These are phyloP conservation scores for Maniola jurtina DNA, from an alignment of 1,140 invertebrate genomes.

Conservation along the genomic window DNA sequence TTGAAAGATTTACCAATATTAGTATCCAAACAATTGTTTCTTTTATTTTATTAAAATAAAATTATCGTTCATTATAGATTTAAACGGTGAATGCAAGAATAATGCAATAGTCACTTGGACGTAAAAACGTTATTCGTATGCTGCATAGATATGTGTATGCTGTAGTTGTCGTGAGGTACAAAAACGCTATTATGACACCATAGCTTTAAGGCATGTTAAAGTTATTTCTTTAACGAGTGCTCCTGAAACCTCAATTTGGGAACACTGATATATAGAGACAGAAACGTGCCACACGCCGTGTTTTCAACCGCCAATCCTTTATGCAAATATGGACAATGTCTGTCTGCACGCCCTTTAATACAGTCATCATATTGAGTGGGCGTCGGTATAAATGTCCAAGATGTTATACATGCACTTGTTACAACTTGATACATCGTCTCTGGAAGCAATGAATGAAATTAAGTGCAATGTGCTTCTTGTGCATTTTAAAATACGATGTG, in stretches of 20 bases:
- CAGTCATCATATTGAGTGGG: slow-evolving; percentile 46
- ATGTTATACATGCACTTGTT: slow-evolving; percentile 12
- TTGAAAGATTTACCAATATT: too few relatives aligned
- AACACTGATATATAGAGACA: slow-evolving; percentile 42
- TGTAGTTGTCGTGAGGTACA: not conserved
- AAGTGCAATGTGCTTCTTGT: not conserved
- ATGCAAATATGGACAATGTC: slow-evolving; percentile 61
- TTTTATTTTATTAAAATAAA: too few relatives aligned
- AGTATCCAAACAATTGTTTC: too few relatives aligned
- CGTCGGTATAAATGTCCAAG: slow-evolving; percentile 27
- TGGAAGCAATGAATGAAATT: slow-evolving; percentile 1
- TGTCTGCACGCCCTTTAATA: slow-evolving; percentile 40
- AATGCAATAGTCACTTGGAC: too few relatives aligned
- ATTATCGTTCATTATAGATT: too few relatives aligned
- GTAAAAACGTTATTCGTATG: too few relatives aligned
- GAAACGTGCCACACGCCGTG: slow-evolving; percentile 52
- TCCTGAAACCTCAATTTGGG: slow-evolving; percentile 61
- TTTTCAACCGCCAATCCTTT: slow-evolving; percentile 49
- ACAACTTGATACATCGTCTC: not conserved
- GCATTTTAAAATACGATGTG: not conserved
- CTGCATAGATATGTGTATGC: not conserved
- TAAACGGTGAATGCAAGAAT: too few relatives aligned
- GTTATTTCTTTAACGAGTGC: slow-evolving; percentile 55
- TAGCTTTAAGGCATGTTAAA: slow-evolving; percentile 34
- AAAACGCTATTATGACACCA: slow-evolving; percentile 9